Conservation (phyloP, 2,113 vertebrate species). For the Leptosomus discolor region DNA sequence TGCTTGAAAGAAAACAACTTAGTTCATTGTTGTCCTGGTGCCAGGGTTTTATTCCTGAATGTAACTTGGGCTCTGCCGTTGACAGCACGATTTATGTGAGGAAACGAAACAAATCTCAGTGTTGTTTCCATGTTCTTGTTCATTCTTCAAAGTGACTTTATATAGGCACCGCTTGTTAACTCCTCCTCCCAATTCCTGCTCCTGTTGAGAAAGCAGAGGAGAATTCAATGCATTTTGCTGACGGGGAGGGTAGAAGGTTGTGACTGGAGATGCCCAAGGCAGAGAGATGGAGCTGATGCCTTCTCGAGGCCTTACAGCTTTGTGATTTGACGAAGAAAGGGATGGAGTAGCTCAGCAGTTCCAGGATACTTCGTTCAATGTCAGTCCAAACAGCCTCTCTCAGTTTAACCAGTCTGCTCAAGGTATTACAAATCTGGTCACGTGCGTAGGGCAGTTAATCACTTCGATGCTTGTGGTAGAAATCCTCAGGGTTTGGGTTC, state of each 20-base stretch:
- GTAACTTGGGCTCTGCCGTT: neutral
- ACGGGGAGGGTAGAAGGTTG: neutral
- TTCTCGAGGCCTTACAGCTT: neutral
- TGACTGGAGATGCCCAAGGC: neutral
- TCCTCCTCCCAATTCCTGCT: neutral
- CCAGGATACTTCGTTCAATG: fast-evolving
- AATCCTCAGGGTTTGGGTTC: neutral
- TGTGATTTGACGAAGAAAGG: neutral
- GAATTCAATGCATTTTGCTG: neutral
- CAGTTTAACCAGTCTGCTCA: neutral
- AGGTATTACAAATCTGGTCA: fast-evolving
- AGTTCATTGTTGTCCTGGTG: slow-evolving; percentile 10
- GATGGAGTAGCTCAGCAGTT: neutral
- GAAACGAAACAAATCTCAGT: neutral
- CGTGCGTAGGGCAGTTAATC: neutral
- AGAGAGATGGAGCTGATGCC: neutral
- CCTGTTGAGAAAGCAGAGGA: neutral
- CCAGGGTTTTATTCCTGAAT: slow-evolving; percentile 42
- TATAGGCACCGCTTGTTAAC: neutral
- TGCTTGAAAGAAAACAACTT: slow-evolving; percentile 51
- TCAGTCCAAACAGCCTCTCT: neutral
- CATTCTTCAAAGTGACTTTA: neutral
- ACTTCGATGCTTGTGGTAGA: fast-evolving
- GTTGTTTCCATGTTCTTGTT: neutral
- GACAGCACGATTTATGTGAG: slow-evolving; percentile 28